phyloP scores from a whole-genome alignment of 1,140 invertebrate species.

The Calosoma granatense region DNA sequence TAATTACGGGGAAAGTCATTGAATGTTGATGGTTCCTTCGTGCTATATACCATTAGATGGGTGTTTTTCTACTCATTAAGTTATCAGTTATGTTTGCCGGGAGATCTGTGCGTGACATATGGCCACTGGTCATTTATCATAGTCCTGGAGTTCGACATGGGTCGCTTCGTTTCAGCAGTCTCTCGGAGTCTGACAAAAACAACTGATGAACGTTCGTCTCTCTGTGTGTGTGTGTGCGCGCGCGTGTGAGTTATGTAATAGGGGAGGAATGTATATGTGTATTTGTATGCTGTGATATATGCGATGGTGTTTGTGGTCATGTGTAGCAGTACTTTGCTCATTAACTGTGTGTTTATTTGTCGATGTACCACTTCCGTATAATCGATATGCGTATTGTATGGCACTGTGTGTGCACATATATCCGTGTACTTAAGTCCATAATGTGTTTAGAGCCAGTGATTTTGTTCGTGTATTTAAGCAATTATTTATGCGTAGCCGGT shows the following conservation, averaged over 20 bases:
- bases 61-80: background rate
- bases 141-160: background rate
- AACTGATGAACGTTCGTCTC: background rate
- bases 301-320: background rate
- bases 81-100: background rate
- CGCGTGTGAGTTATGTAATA: too few relatives aligned
- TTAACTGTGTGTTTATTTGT: background rate
- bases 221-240: too few relatives aligned
- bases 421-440: too few relatives aligned
- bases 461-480: too few relatives aligned
- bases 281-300: too few relatives aligned
- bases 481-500: background rate
- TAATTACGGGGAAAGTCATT: background rate
- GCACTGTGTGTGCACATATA: background rate
- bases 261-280: too few relatives aligned
- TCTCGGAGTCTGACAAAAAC: background rate
- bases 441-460: background rate
- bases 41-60: background rate
- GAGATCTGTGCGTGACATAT: background rate
- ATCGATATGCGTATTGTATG: background rate
- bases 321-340: background rate
- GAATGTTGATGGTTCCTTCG: background rate
- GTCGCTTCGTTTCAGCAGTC: background rate
- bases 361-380: background rate
- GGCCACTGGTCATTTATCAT: slow-evolving; percentile 2